These are phyloP conservation scores for Callospermophilus lateralis DNA, from an alignment of 2,113 vertebrate species.

Conservation along the genomic window DNA sequence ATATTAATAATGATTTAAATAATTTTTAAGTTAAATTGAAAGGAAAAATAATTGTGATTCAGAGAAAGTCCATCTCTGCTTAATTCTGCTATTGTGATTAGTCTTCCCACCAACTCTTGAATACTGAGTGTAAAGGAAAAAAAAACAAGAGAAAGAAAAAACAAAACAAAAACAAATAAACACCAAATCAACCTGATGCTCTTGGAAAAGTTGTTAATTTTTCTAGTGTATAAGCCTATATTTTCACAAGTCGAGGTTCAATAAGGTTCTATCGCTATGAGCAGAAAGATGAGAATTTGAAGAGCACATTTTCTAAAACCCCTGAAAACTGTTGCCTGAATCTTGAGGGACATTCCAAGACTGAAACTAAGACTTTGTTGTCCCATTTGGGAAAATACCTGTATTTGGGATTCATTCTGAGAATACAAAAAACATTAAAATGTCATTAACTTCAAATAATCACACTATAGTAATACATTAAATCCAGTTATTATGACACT, in stretches of 20 bases:
- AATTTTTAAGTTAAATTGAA: background rate
- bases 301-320: background rate
- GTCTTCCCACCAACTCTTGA: background rate
- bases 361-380: background rate
- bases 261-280: background rate
- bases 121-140: background rate
- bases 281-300: background rate
- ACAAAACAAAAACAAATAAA: background rate
- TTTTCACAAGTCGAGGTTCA: background rate
- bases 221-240: background rate
- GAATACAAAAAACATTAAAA: conserved; percentile 63
- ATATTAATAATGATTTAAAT: background rate
- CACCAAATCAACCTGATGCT: background rate
- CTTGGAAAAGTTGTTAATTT: background rate
- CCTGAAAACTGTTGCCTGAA: background rate
- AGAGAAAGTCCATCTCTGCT: background rate
- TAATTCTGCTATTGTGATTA: background rate
- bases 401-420: conserved; percentile 25
- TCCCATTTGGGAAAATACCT: conserved; percentile 4
- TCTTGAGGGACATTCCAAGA: background rate
- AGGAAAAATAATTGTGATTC: background rate
- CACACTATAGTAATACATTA: conserved; percentile 12
- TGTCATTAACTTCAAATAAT: conserved; percentile 54
- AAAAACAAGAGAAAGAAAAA: background rate
- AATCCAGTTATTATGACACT: conserved; percentile 39